Evolutionary conservation across 2,113 vertebrate genomes (phyloP), one percentile per base, ranked within the genome.

Genomic region (Xenus cinereus): DNA sequence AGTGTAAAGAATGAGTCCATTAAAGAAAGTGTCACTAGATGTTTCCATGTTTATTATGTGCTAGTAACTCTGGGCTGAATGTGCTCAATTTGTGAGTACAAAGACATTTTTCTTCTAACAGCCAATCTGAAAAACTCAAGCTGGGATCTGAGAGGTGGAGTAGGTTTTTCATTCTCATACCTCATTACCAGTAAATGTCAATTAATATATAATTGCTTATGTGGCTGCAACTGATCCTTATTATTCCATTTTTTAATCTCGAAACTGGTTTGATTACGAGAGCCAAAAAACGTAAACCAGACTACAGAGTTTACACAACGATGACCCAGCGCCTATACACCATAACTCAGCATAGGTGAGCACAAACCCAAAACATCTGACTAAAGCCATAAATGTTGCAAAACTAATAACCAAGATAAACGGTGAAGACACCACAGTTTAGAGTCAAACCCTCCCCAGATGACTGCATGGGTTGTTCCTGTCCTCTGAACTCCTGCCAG

Each of bases 1-100:
- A 92, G 62, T 69, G 50, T 82, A 78, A 96, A 92, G 94, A 95
- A 95, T 73, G 45, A 93, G 59, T 82, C 83, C 77, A 95, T 96
- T 97, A 96, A 89, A 93, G 80, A 76, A 95, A 91, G 84, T 9
- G 32, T 90, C 95, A 92, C 86, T 95, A 77, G 86, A 95, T 96
- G 80, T 89, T 97, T 97, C 90, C 39, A 46, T 87, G 97, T 93
- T 97, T 97, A 97, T 95, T 92, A 95, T 67, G 77, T 97, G 96
- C 80, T 76, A 92, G 77, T 66, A 84, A 93, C 77, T 95, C 86
- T 81, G 69, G 41, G 54, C 60, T 93, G 90, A 90, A 89, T 33
- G 62, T 73, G 80, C 50, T 84, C 92, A 57, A 72, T 90, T 92
- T 90, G 73, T 84, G 81, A 92, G 63, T 82, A 95, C 89, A 95